phyloP scores from a whole-genome alignment of 2,888 invertebrate species.

The Noctua fimbriata region DNA sequence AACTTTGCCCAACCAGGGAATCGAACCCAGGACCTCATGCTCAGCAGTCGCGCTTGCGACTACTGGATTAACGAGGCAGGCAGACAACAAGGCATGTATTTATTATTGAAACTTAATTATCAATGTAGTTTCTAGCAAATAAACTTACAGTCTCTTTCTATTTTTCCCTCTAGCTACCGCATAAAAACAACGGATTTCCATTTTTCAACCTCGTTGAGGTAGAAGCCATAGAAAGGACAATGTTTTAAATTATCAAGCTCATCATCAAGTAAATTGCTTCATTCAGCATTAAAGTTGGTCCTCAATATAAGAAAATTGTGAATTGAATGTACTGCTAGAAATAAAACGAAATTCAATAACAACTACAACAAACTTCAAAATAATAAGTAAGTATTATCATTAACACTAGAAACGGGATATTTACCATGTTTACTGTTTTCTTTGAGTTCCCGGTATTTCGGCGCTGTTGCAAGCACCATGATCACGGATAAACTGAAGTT shows the following conservation, averaged over 20 bases:
- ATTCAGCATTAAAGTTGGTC: not conserved
- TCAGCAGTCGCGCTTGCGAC: too few species aligned
- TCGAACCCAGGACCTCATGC: too few species aligned
- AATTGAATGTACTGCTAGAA: not conserved
- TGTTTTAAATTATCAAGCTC: not conserved
- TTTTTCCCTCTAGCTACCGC: not conserved
- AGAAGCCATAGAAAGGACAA: not conserved
- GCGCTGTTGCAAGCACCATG: too few species aligned
- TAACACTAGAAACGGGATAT: too few species aligned
- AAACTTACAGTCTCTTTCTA: not conserved
- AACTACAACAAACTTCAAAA: too few species aligned
- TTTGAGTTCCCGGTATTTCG: too few species aligned
- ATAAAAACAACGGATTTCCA: not conserved
- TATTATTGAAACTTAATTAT: not conserved
- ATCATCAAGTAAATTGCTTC: not conserved
- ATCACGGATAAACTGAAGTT: too few species aligned
- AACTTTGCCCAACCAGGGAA: too few species aligned
- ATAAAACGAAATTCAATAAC: not conserved
- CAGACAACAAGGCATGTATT: too few species aligned
- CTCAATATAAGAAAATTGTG: not conserved
- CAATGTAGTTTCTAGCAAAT: not conserved
- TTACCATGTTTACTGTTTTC: too few species aligned
- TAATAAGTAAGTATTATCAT: too few species aligned
- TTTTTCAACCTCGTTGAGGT: not conserved
- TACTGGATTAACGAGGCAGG: too few species aligned